Evolutionary conservation across 2,797 vertebrate genomes (phyloP), one percentile per base, ranked within the genome.

Genomic region (Crypturellus tataupa): DNA sequence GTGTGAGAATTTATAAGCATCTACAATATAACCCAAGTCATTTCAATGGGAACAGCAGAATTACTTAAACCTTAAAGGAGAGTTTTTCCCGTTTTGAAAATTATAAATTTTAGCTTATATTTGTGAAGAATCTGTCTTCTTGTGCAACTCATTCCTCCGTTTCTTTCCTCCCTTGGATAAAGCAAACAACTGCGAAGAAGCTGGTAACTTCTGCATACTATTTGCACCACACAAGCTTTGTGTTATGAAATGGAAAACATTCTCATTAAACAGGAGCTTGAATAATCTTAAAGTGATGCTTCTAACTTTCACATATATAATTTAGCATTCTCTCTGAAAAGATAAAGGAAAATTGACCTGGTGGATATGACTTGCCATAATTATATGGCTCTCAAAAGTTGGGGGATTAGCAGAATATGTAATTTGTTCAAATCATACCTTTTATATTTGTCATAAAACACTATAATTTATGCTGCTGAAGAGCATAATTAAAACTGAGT

Each of bases 351-450:
- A 83, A 81, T 24, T 90, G 83, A 91, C 85, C 83, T 7, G 1
- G 27, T 79, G 63, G 64, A 77, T 88, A 75, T 65, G 31, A 79
- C 55, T 90, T 89, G 33, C 29, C 27, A 29, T 93, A 92, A 85
- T 87, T 84, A 86, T 12, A 81, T 4, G 27, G 67, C 86, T 79
- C 87, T 91, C 73, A 67, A 80, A 93, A 94, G 35, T 91, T 93
- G 86, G 11, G 51, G 18, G 70, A 90, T 88, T 93, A 93, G 35
- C 35, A 82, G 78, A 96, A 93, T 27, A 29, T 7, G 10, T 93
- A 89, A 93, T 85, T 92, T 39, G n/a, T 59, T 81, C 58, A 90
- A 94, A 90, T 91, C 55, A 87, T 51, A 92, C 63, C 73, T 86
- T 94, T 89, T 84, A 91, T 24, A 25, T 49, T 51, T 31, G 9